phyloP scores from a whole-genome alignment of 1,140 invertebrate genomes.

The Dryas iulia region DNA sequence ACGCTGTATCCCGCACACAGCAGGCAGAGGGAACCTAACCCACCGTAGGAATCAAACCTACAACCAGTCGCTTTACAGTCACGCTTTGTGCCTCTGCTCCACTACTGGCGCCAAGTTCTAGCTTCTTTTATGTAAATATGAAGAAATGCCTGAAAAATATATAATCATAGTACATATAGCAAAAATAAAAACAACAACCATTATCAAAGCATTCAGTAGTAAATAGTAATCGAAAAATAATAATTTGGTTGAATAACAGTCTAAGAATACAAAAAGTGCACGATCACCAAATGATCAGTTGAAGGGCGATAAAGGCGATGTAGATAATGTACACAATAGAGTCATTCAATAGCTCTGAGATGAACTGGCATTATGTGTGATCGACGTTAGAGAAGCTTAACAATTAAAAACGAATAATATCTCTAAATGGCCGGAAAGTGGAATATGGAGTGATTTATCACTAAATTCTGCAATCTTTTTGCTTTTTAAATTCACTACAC shows the following conservation, averaged over 20 bases:
- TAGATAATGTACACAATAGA: not conserved
- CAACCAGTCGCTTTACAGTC: too few species aligned
- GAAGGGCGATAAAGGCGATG: not conserved
- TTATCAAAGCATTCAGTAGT: not conserved
- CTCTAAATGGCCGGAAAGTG: not conserved
- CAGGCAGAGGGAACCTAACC: not conserved
- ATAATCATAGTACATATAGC: too few species aligned
- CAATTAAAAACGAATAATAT: conserved; percentile 1
- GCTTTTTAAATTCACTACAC: too few species aligned
- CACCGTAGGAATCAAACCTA: too few species aligned
- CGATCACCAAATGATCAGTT: not conserved
- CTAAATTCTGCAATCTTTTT: too few species aligned
- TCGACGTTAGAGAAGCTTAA: not conserved
- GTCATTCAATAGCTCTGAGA: not conserved
- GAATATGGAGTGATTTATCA: not conserved
- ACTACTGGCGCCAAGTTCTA: too few species aligned
- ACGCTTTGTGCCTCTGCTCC: too few species aligned
- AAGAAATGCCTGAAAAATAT: not conserved
- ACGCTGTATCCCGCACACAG: too few species aligned
- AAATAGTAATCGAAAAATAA: not conserved
- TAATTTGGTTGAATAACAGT: not conserved
- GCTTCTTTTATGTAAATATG: too few species aligned
- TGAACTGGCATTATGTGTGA: not conserved
- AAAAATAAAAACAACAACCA: not conserved
- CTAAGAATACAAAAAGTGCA: not conserved